Conservation (phyloP, 2,797 vertebrate genomes). For the Poecilia wingei region DNA sequence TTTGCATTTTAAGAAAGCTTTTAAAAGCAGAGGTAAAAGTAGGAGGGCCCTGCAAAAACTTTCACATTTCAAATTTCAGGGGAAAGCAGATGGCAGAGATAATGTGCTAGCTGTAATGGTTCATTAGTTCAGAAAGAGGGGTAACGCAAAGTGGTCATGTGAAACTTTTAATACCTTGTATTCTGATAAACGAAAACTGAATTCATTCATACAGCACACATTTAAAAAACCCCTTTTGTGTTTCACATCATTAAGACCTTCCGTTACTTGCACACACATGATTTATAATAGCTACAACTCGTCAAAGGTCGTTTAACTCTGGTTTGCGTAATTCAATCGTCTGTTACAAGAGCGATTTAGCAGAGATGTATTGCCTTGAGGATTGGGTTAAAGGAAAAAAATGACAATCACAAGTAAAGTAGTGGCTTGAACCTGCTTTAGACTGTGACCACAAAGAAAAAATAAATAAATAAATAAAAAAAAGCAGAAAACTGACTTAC, state of each 20-base stretch:
- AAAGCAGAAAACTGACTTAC: conserved; percentile 59
- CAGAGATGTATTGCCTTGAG: neutral
- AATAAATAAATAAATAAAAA: neutral
- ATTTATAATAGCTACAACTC: neutral
- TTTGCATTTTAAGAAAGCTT: neutral
- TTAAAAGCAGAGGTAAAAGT: neutral
- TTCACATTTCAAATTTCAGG: neutral
- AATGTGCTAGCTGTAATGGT: neutral
- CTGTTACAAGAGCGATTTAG: neutral
- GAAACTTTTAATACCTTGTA: neutral
- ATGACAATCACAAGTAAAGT: neutral
- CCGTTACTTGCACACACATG: neutral
- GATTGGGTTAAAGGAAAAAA: neutral
- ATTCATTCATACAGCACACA: neutral
- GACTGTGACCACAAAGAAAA: neutral
- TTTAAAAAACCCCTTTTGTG: neutral
- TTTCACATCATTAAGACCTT: neutral
- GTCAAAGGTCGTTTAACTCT: neutral
- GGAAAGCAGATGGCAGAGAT: neutral
- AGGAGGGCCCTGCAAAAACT: neutral
- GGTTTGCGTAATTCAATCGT: neutral
- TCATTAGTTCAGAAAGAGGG: neutral
- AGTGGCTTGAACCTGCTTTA: neutral
- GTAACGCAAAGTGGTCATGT: no score
- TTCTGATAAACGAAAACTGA: neutral